A percentile compares a stretch with the other conserved stretches of the same genome.
These are phyloP conservation scores for Meriones psammophilus DNA, from an alignment of 2,797 vertebrate species.

Conservation along the genomic window DNA sequence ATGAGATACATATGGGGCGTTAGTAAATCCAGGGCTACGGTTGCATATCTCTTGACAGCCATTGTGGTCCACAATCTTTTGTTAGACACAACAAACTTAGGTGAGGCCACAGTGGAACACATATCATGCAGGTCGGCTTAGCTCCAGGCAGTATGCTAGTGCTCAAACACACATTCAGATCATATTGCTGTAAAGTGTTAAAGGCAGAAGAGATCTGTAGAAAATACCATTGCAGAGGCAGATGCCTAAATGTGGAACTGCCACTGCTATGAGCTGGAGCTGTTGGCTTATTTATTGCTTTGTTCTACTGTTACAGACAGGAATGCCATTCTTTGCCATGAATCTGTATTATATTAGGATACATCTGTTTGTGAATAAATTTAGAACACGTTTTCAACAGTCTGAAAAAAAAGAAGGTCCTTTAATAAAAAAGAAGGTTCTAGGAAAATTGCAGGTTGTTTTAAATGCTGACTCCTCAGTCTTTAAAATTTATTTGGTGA, in stretches of 20 bases:
- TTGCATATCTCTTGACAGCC: not conserved
- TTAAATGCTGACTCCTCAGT: not conserved
- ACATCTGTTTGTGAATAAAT: not conserved
- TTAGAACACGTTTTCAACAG: not conserved
- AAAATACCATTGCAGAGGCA: slow-evolving; percentile 1
- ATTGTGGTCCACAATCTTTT: not conserved
- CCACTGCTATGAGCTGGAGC: not conserved
- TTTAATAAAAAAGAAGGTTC: not conserved
- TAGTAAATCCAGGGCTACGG: not conserved
- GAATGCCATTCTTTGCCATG: not conserved
- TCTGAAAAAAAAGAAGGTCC: not conserved
- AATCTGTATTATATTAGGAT: not conserved
- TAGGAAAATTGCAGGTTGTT: not conserved
- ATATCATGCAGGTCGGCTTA: not conserved
- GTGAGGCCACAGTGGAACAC: not conserved
- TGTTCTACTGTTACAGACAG: not conserved
- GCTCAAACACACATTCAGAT: not conserved
- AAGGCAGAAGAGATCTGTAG: not conserved
- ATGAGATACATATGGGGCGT: not conserved
- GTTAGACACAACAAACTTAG: not conserved
- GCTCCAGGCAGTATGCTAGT: not conserved
- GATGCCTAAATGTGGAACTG: not conserved
- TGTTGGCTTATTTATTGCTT: not conserved
- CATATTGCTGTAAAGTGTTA: not conserved
- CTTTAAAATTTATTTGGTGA: not conserved